Base-by-base conservation (phyloP, 1,140 invertebrate genomes). In the Conopomorpha cramerella region DNA sequence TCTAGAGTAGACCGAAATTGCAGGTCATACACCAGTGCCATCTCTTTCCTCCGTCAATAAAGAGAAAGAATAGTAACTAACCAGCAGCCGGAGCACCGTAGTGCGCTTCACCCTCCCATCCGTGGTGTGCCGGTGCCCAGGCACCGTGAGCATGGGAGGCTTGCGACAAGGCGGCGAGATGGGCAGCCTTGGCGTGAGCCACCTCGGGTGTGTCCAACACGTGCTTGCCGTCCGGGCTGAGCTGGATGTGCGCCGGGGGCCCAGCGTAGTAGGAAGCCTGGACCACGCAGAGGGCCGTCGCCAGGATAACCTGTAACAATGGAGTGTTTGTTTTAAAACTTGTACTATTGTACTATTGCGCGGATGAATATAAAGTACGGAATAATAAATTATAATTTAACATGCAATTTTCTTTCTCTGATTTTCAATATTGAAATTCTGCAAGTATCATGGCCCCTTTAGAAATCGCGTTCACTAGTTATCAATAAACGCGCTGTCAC, bases 121-220 rank as follows among this genome's bases (percentile, higher is more conserved):
- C 68, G 28, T 46, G 56, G 1, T 49, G 63, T 7, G 61, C 67
- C 0, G 63, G 62, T 0, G 60, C 66, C 40, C 56, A 71, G 30
- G 64, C 77, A 0, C 67, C 65, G 28, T 66, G 68, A 2, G 43
- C 36, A 25, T 48, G 53, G 16, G 62, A 61, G 11, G 64, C 67
- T 40, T 67, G 62, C 39, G 73, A 64, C 38, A 71, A 65, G 14
- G 68, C 70, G 2, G 67, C 66, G 4, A 60, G 43, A 36, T 77
- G 73, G 2, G 73, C 68, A 11, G 66, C 66, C 36, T 72, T 74
- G 28, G 73, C 73, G 55, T 77, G 73, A 8, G 70, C 62, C 11
- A 77, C 73, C 46, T 77, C 73, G 10, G 73, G 73, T 3, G 73
- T 77, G 49, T 77, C 73, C 16, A 66, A 43, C 36, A 78, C 49